A percentile compares a stretch with the other conserved stretches of the same genome.
These are phyloP conservation scores for Ceyx cyanopectus DNA, from an alignment of 2,113 vertebrate species.

Conservation along the genomic window DNA sequence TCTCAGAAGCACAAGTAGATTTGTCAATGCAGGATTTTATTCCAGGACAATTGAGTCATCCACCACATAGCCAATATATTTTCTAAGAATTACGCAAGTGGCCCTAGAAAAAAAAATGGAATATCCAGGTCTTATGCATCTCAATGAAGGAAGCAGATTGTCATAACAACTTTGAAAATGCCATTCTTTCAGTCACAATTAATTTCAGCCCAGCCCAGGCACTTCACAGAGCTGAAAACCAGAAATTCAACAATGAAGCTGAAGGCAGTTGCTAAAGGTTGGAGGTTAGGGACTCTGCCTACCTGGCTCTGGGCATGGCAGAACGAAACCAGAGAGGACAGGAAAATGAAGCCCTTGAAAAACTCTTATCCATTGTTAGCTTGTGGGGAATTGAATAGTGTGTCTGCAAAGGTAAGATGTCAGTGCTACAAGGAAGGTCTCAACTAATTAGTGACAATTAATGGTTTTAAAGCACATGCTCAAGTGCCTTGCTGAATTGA, in stretches of 20 bases:
- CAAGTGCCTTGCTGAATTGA: background rate
- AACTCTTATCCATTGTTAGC: background rate
- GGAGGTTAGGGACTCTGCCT: background rate
- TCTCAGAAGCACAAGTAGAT: constrained; percentile 18
- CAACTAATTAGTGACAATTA: background rate
- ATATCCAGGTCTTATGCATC: constrained; percentile 52
- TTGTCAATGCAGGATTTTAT: constrained; percentile 50
- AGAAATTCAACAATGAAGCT: background rate
- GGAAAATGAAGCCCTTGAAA: background rate
- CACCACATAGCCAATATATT: constrained; percentile 37
- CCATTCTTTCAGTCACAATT: constrained; percentile 65
- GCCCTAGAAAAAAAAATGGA: constrained; percentile 49
- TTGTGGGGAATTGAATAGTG: background rate
- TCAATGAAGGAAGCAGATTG: constrained; percentile 67
- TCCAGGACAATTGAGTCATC: constrained; percentile 59
- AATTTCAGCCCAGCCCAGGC: constrained; percentile 34
- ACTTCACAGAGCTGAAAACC: background rate
- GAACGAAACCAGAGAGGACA: background rate
- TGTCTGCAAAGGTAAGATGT: background rate
- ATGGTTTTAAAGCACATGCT: background rate
- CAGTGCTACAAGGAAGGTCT: background rate
- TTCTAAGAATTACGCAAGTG: constrained; percentile 46
- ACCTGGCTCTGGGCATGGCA: background rate
- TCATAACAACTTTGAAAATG: constrained; percentile 70
- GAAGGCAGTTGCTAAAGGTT: background rate